Conservation (phyloP, 2,113 vertebrate genomes). For the Struthio camelus region DNA sequence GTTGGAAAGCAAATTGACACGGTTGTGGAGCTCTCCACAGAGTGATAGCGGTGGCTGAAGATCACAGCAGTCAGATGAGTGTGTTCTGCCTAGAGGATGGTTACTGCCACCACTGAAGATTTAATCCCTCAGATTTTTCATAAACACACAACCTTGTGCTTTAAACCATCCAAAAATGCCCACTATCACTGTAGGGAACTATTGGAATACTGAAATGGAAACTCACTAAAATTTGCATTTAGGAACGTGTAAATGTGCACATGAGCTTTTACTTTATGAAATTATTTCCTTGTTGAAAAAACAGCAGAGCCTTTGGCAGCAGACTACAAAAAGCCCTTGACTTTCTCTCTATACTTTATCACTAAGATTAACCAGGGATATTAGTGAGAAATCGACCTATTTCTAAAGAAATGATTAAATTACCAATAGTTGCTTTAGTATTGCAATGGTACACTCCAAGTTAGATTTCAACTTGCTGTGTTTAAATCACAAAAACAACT, state of each 20-base stretch:
- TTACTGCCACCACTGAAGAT: neutral
- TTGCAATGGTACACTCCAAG: neutral
- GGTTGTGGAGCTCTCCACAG: conserved; percentile 27
- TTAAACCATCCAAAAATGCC: neutral
- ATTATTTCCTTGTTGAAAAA: neutral
- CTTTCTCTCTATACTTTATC: neutral
- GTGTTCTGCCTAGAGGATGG: neutral
- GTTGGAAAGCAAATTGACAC: conserved; percentile 20
- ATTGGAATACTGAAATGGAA: neutral
- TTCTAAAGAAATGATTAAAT: neutral
- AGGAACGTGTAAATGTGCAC: neutral
- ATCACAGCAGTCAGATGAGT: conserved; percentile 11
- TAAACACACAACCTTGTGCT: neutral
- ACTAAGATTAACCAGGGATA: neutral
- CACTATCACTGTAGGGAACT: neutral
- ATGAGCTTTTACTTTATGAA: neutral
- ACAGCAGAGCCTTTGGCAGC: neutral
- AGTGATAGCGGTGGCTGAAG: neutral
- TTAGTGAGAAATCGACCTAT: neutral
- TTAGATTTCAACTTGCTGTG: neutral
- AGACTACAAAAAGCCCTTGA: neutral
- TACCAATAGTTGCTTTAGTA: neutral
- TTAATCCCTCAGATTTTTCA: neutral
- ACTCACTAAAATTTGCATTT: conserved; percentile 25
- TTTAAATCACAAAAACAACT: neutral